Evolutionary conservation across 2,888 invertebrate genomes (phyloP).

Genomic region (Thelaira solivaga): DNA sequence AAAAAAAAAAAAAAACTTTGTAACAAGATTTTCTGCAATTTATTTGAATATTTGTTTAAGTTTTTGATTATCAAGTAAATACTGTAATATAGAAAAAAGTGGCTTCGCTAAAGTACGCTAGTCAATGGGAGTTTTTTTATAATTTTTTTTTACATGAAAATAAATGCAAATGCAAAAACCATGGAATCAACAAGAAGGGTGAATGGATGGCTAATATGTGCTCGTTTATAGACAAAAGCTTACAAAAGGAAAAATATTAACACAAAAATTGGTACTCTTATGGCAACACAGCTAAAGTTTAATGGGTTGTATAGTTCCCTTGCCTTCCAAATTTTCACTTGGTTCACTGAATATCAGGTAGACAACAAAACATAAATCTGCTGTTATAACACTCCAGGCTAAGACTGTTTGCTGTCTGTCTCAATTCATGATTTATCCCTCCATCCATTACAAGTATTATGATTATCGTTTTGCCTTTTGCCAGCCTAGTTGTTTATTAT

Average conservation of each 20-base stretch:
- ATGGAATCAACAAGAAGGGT: neutral
- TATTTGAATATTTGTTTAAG: too few species aligned
- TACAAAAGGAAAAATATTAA: neutral
- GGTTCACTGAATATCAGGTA: neutral
- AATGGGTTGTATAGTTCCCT: neutral
- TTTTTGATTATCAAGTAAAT: too few species aligned
- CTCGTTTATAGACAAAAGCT: neutral
- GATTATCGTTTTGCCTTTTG: slow-evolving; percentile 1
- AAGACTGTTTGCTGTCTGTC: neutral
- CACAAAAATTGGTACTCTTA: slow-evolving; percentile 21
- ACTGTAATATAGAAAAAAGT: too few species aligned
- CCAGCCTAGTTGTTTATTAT: neutral
- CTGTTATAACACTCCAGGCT: slow-evolving; percentile 19
- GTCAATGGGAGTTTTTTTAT: too few species aligned
- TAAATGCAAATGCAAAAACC: too few species aligned
- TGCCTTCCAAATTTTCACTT: neutral
- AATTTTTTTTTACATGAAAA: too few species aligned
- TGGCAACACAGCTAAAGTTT: slow-evolving; percentile 41
- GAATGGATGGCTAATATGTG: neutral
- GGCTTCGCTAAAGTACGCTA: too few species aligned
- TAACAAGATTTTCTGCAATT: too few species aligned
- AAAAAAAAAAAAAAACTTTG: too few species aligned
- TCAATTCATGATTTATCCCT: slow-evolving; percentile 4
- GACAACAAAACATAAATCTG: slow-evolving; percentile 3
- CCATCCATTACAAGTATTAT: too few species aligned